Evolutionary conservation across 2,888 invertebrate species (phyloP), one percentile per base, ranked within the genome.

Genomic region (Limnephilus auricula): DNA sequence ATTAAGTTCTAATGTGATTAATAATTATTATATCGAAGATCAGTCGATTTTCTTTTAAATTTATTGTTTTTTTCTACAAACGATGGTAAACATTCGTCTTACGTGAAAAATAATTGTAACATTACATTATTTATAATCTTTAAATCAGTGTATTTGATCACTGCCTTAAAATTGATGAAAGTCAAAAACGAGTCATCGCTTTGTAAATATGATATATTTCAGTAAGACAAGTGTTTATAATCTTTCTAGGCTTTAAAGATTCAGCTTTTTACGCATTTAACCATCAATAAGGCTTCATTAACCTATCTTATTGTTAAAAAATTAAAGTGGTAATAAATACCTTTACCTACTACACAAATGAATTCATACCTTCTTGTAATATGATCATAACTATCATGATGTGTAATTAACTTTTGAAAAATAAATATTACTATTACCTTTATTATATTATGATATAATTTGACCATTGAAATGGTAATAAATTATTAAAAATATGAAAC

Each of bases 391-490:
- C 89, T 91, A 90, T 92, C 90, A 91, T 65, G 50, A 65, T 92
- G 90, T 92, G 92, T 92, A 92, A 92, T 92, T 92, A 92, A 91
- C 93, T 92, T 93, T 93, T 92, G 89, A 92, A 87, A 92, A 92
- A 92, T 93, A 90, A 93, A 88, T 90, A 90, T 90, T 90, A 92
- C 89, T 92, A 93, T 93, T 93, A 93, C 93, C 91, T 93, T 93
- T 93, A 93, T 93, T 92, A 92, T 92, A 65, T 65, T 65, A 92
- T 91, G 83, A 93, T 92, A 92, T 92, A 92, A 93, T 92, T 93
- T 92, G 85, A 88, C 93, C 93, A 93, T 92, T 90, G 87, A 89
- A 92, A 92, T 93, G 93, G 93, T 82, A 93, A 93, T 93, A 93
- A 93, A 93, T 93, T 92, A 92, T 93, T 86, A 85, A 93, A 92